These are phyloP conservation scores for Cyrtodaria siliqua DNA, from an alignment of 2,888 invertebrate species.

Conservation along the genomic window DNA sequence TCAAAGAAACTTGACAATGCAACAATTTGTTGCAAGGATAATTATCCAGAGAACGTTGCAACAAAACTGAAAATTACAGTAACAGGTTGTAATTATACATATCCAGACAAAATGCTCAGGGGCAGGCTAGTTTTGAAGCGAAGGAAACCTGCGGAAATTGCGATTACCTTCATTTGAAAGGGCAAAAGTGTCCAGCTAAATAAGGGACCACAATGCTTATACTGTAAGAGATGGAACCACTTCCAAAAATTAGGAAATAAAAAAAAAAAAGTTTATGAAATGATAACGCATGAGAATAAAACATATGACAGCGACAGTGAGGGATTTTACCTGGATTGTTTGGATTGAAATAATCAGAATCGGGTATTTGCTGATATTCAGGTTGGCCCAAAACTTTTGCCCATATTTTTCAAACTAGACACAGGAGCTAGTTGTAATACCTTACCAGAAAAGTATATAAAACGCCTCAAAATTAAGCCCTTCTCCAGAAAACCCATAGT, in stretches of 20 bases:
- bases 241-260: neutral
- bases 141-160: neutral
- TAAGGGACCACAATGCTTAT: neutral
- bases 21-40: conserved; percentile 5
- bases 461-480: neutral
- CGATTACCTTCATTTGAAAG: neutral
- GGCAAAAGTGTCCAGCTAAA: conserved; percentile 2
- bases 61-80: neutral
- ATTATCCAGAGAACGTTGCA: conserved; percentile 3
- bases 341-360: neutral
- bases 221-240: conserved; percentile 22
- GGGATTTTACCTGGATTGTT: neutral
- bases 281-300: no score
- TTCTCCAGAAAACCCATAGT: no score
- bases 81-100: neutral
- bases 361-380: conserved; percentile 14
- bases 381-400: neutral
- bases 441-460: conserved; percentile 3
- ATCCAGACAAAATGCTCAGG: neutral
- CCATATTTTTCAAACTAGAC: conserved; percentile 4
- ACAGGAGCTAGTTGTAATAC: conserved; percentile 11
- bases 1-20: neutral
- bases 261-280: neutral
- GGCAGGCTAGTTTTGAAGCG: neutral
- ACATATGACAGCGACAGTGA: neutral